Evolutionary conservation across 2,888 invertebrate species (phyloP).

Genomic region (Ectemnius cavifrons): DNA sequence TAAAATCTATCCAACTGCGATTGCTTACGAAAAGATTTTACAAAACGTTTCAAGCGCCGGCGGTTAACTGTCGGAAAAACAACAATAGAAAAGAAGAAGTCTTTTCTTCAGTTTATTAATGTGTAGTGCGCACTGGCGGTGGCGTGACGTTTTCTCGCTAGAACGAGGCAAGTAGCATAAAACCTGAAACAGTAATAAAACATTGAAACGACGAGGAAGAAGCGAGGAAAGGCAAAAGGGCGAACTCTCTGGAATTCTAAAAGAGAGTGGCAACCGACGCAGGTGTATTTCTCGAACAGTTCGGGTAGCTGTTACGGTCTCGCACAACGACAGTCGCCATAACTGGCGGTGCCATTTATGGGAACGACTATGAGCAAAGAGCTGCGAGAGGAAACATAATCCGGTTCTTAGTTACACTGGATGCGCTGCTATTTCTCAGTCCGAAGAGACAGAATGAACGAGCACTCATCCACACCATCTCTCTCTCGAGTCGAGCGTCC

Average conservation of each 20-base stretch:
- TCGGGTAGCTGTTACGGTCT: conserved; percentile 48
- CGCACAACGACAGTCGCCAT: conserved; percentile 44
- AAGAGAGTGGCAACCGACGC: conserved; percentile 25
- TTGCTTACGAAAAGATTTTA: too few relatives aligned
- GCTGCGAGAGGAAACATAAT: neutral
- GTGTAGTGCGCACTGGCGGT: too few relatives aligned
- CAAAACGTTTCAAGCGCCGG: too few relatives aligned
- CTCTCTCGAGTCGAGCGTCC: neutral
- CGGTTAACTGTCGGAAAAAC: too few relatives aligned
- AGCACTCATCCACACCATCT: neutral
- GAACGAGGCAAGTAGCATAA: too few relatives aligned
- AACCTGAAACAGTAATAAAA: too few relatives aligned
- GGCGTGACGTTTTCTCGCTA: too few relatives aligned
- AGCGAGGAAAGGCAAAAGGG: conserved; percentile 24
- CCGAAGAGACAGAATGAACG: neutral
- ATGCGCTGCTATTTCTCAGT: neutral
- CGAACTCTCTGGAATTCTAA: conserved; percentile 48
- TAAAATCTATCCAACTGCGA: neutral
- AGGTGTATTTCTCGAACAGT: conserved; percentile 45
- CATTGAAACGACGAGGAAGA: neutral
- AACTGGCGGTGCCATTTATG: conserved; percentile 58
- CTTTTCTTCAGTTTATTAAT: too few relatives aligned
- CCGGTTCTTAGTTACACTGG: too few relatives aligned
- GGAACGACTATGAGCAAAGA: conserved; percentile 37
- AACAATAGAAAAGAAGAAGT: too few relatives aligned